phyloP scores from a whole-genome alignment of 2,797 vertebrate genomes.

The Propithecus deckenii region DNA sequence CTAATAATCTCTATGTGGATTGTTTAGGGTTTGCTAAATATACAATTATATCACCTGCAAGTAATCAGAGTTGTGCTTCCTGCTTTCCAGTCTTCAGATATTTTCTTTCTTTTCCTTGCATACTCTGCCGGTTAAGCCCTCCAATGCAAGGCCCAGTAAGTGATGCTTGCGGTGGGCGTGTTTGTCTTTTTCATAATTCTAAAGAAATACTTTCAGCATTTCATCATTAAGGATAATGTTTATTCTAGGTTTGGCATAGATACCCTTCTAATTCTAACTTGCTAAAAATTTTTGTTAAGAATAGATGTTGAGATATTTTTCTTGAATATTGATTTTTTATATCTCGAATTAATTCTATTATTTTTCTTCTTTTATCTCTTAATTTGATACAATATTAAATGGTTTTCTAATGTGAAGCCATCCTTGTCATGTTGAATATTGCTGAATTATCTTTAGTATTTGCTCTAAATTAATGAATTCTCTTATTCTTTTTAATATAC shows the following conservation, averaged over 20 bases:
- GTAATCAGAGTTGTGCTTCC: not conserved
- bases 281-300: not conserved
- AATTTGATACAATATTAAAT: not conserved
- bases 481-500: not conserved
- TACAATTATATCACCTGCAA: not conserved
- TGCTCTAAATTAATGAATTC: not conserved
- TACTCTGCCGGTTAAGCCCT: not conserved
- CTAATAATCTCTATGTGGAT: not conserved
- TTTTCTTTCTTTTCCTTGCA: not conserved
- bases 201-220: not conserved
- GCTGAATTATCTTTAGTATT: not conserved
- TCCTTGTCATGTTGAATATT: not conserved
- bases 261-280: not conserved
- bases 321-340: not conserved
- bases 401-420: not conserved
- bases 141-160: not conserved
- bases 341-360: not conserved
- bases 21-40: not conserved
- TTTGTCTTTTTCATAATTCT: not conserved
- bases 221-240: not conserved
- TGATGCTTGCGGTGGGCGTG: accelerated
- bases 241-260: not conserved
- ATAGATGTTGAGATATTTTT: not conserved
- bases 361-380: not conserved
- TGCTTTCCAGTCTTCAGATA: not conserved